phyloP scores from a whole-genome alignment of 2,888 invertebrate species.

The Nemapogon koenigi region DNA sequence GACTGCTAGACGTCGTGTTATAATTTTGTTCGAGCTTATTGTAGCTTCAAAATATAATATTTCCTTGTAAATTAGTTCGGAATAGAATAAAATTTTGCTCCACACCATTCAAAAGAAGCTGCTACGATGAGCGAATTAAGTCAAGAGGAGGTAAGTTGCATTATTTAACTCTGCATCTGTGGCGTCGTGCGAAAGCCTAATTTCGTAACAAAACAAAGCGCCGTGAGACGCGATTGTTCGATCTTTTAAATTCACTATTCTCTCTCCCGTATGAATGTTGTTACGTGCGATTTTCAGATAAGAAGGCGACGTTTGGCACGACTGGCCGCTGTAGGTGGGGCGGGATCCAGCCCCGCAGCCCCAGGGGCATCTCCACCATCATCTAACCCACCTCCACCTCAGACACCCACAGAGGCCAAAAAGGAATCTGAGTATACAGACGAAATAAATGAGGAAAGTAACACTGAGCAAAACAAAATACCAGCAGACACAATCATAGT shows the following conservation, averaged over 20 bases:
- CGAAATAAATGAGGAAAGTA: constrained; percentile 38
- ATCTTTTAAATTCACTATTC: background rate
- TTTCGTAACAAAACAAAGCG: constrained; percentile 65
- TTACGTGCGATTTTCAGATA: constrained; percentile 63
- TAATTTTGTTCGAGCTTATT: constrained; percentile 38
- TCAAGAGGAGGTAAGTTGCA: constrained; percentile 83
- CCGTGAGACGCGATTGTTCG: constrained; percentile 23
- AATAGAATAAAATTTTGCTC: constrained; percentile 30
- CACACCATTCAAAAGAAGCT: constrained; percentile 25
- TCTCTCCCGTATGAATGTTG: constrained; percentile 5
- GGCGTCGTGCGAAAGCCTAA: constrained; percentile 56
- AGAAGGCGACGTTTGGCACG: constrained; percentile 78
- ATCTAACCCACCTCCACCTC: constrained; percentile 29
- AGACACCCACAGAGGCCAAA: constrained; percentile 33
- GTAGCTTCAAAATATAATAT: too few species aligned
- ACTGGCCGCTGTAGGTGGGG: constrained; percentile 67
- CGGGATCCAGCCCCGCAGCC: constrained; percentile 46
- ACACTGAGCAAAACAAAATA: constrained; percentile 41
- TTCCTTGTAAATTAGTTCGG: constrained; percentile 34
- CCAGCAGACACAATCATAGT: constrained; percentile 54
- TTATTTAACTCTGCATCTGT: constrained; percentile 47
- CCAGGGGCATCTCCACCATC: constrained; percentile 42
- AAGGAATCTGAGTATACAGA: constrained; percentile 46
- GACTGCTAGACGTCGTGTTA: constrained; percentile 57
- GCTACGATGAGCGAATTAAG: constrained; percentile 85